phyloP scores from a whole-genome alignment of 2,888 invertebrate genomes.

The Allolobophora icterica region DNA sequence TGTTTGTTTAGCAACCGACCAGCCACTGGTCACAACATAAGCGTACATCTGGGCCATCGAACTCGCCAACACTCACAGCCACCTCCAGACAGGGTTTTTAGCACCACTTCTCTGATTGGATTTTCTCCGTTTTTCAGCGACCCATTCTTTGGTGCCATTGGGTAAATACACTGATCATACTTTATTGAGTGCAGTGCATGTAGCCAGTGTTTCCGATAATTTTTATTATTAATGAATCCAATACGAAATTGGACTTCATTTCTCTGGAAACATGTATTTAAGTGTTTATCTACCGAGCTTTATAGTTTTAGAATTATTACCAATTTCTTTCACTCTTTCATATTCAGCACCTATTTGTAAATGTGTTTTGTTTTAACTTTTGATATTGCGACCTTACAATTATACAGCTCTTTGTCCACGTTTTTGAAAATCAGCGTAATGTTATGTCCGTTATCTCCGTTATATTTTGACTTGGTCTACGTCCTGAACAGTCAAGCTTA shows the following conservation, averaged over 20 bases:
- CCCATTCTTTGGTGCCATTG: constrained; percentile 28
- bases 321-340: background rate
- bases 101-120: constrained; percentile 30
- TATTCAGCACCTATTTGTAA: background rate
- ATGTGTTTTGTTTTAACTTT: no score
- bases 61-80: background rate
- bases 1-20: background rate
- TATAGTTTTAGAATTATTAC: no score
- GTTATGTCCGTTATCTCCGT: no score
- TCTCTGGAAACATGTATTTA: background rate
- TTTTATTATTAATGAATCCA: background rate
- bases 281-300: no score
- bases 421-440: no score
- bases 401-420: no score
- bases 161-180: background rate
- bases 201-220: constrained; percentile 68
- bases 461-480: no score
- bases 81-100: constrained; percentile 22
- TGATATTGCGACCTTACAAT: no score
- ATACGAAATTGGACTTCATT: background rate
- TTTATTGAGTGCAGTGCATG: constrained; percentile 75
- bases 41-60: background rate
- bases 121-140: constrained; percentile 33
- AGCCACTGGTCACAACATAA: background rate
- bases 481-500: no score